Evolutionary conservation across 2,888 invertebrate genomes (phyloP), one percentile per base, ranked within the genome.

Genomic region (Drepanosiphum platanoidis): DNA sequence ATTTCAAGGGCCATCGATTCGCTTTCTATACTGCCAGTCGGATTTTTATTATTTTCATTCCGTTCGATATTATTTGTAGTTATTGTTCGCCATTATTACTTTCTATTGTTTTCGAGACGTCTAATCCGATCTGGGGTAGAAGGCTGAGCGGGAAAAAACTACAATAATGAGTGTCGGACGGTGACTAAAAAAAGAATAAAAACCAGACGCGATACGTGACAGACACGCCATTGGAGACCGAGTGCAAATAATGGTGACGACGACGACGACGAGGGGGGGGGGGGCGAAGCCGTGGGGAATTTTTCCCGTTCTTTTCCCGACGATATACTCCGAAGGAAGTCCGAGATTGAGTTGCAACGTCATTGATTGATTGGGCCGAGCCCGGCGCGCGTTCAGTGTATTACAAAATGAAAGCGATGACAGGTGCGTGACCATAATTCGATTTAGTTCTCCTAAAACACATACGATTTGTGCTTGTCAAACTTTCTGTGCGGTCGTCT

Each of bases 1-100:
- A 42, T 79, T 79, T 46, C 68, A 79, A 79, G 15, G 66, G 46
- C 68, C 68, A 68, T 68, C 46, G 68, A 68, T 79, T 68, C 32
- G 32, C 18, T 68, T 68, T 46, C 61, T 61, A n/a, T n/a, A 36
- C n/a, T 5, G 32, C n/a, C 5, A 68, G 34, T 79, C 13, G 32
- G n/a, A 9, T 79, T 34, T n/a, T 79, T 79, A 39, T 79, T 78
- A 77, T 77, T 36, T 39, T 61, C 32, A 46, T 46, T 64, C 9
- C 30, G 64, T 64, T 30, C 30, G 27, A 13, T 72, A 75, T 15
- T 52, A 34, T 34, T 58, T 52, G 13, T 11, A 52, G 18, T 72
- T 72, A 3, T 61, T 77, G 27, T 30, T 46, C 22, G 27, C 46
- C 30, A 2, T 52, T 52, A 3, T 34, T 52, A 32, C 22, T 42